phyloP scores from a whole-genome alignment of 2,113 vertebrate species.

The Microcebus murinus region DNA sequence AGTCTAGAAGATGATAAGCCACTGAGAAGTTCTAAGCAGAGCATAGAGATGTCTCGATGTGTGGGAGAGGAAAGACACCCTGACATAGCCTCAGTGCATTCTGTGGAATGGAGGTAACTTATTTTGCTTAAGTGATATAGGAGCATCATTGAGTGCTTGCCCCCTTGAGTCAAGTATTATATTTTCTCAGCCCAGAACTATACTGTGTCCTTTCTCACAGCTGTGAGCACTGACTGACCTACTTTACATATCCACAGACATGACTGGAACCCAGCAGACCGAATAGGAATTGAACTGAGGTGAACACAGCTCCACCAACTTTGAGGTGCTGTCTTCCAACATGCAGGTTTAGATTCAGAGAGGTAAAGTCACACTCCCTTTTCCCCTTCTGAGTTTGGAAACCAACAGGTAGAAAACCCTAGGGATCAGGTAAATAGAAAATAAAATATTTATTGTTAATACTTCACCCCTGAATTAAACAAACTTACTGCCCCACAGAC shows the following conservation, averaged over 20 bases:
- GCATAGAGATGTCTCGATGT: too few species aligned
- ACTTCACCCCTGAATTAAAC: neutral
- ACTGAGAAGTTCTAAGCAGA: neutral
- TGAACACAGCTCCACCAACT: too few species aligned
- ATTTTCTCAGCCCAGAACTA: neutral
- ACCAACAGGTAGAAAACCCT: neutral
- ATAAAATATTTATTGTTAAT: neutral
- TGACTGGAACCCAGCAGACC: neutral
- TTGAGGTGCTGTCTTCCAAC: neutral
- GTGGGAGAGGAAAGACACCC: neutral
- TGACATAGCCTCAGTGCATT: neutral
- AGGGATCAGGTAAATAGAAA: neutral
- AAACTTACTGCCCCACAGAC: neutral
- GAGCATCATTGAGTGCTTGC: neutral
- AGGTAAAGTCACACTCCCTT: neutral
- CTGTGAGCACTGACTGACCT: neutral
- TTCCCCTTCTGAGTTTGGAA: neutral
- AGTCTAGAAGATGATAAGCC: neutral
- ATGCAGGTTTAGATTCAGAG: neutral
- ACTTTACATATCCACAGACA: neutral
- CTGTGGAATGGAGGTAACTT: neutral
- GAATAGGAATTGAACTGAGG: neutral
- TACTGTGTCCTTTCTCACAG: neutral
- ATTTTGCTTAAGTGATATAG: neutral
- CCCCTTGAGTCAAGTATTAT: fast-evolving